These are phyloP conservation scores for Linhomoeus sp. DNA, from an alignment of 2,888 invertebrate species.

Conservation along the genomic window DNA sequence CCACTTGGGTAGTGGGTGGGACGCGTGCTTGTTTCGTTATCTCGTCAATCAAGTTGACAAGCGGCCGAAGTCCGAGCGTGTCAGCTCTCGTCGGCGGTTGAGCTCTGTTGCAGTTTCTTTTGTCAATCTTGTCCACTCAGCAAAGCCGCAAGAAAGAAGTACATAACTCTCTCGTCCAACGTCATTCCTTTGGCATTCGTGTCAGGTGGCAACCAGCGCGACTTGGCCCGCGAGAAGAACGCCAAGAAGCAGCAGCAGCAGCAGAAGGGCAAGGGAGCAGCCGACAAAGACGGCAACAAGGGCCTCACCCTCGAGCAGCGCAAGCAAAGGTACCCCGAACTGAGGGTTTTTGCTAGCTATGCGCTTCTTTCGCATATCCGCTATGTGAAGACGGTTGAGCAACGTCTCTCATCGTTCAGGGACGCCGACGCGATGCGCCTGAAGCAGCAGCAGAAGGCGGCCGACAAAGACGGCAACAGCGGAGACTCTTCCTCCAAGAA, in stretches of 20 bases:
- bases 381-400: background rate
- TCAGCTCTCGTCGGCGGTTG: too few species aligned
- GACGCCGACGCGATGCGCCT: slow-evolving; percentile 4
- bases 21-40: too few species aligned
- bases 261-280: background rate
- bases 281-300: background rate
- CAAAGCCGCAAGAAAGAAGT: background rate
- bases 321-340: background rate
- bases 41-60: too few species aligned
- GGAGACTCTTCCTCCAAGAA: too few species aligned
- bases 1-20: too few species aligned
- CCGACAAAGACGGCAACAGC: background rate
- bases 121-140: background rate
- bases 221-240: slow-evolving; percentile 5
- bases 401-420: background rate
- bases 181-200: background rate
- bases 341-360: background rate
- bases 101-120: background rate
- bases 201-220: slow-evolving; percentile 7
- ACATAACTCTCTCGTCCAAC: too few species aligned
- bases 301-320: slow-evolving; percentile 1
- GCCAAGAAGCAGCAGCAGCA: slow-evolving; percentile 2
- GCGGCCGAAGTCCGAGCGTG: too few species aligned
- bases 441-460: slow-evolving; percentile 1
- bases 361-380: background rate